Evolutionary conservation across 2,113 vertebrate genomes (phyloP).

Genomic region (Saccopteryx bilineata): DNA sequence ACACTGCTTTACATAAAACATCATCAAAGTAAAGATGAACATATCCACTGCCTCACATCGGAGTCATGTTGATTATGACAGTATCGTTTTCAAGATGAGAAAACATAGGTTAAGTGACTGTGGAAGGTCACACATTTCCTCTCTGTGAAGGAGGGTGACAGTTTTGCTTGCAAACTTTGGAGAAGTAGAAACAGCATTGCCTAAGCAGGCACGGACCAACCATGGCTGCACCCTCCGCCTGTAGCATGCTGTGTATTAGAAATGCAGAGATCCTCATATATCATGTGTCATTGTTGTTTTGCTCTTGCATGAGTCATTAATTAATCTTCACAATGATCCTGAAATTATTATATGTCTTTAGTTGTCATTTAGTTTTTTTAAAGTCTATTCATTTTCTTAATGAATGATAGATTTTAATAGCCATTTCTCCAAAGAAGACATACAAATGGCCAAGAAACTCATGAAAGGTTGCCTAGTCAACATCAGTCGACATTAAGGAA

Average conservation of each 20-base stretch:
- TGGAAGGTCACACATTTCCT: constrained; percentile 52
- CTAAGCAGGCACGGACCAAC: neutral
- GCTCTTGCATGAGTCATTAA: constrained; percentile 55
- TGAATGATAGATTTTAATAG: neutral
- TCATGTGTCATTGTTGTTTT: constrained; percentile 29
- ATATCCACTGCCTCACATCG: neutral
- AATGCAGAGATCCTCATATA: neutral
- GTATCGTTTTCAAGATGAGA: constrained; percentile 63
- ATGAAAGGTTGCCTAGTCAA: neutral
- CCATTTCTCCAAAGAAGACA: neutral
- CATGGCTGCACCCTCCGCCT: neutral
- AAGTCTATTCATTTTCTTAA: neutral
- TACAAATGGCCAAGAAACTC: neutral
- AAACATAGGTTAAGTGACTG: constrained; percentile 60
- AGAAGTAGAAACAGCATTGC: constrained; percentile 44
- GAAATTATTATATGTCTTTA: neutral
- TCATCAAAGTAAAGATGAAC: constrained; percentile 60
- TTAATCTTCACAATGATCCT: constrained; percentile 18
- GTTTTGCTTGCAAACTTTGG: constrained; percentile 39
- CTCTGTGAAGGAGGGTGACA: neutral
- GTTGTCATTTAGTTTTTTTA: neutral
- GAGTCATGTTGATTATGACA: constrained; percentile 54
- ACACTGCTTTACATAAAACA: constrained; percentile 71
- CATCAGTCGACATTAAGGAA: neutral
- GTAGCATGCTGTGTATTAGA: neutral